Evolutionary conservation across 2,888 invertebrate species (phyloP).

Genomic region (Pseudoips prasinana): DNA sequence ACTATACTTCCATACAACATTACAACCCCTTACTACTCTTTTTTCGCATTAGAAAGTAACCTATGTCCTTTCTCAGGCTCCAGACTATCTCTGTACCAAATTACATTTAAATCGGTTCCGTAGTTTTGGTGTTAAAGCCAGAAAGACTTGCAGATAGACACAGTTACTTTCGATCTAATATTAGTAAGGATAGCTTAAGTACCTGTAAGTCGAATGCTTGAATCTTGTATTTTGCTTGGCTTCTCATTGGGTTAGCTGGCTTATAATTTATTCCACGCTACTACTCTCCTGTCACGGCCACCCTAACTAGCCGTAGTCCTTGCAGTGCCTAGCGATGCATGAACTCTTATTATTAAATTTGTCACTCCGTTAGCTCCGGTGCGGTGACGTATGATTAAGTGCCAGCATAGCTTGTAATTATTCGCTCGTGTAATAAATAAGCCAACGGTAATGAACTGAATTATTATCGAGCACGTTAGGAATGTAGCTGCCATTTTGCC

Average conservation of each 20-base stretch:
- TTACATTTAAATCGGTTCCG: too few relatives aligned
- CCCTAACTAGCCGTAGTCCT: conserved; percentile 25
- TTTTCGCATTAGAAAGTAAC: too few relatives aligned
- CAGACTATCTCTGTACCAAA: too few relatives aligned
- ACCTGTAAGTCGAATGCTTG: conserved; percentile 7
- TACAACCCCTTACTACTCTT: too few relatives aligned
- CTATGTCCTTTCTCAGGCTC: too few relatives aligned
- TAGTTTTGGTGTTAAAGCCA: too few relatives aligned
- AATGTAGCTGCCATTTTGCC: too few relatives aligned
- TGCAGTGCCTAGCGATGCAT: conserved; percentile 40
- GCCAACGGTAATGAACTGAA: not conserved
- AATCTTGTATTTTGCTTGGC: conserved; percentile 14
- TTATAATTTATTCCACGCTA: conserved; percentile 49
- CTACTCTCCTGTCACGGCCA: conserved; percentile 33
- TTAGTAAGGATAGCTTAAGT: too few relatives aligned
- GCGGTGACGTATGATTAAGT: conserved; percentile 15
- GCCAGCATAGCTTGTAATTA: conserved; percentile 7
- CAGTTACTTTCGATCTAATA: too few relatives aligned
- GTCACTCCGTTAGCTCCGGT: conserved; percentile 38
- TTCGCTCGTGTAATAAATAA: not conserved
- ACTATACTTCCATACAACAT: too few relatives aligned
- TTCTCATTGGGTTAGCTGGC: conserved; percentile 34
- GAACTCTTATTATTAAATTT: conserved; percentile 46
- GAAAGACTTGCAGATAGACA: too few relatives aligned
- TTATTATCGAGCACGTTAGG: too few relatives aligned